These are phyloP conservation scores for Dipodomys spectabilis DNA, from an alignment of 2,113 vertebrate species.

Conservation along the genomic window DNA sequence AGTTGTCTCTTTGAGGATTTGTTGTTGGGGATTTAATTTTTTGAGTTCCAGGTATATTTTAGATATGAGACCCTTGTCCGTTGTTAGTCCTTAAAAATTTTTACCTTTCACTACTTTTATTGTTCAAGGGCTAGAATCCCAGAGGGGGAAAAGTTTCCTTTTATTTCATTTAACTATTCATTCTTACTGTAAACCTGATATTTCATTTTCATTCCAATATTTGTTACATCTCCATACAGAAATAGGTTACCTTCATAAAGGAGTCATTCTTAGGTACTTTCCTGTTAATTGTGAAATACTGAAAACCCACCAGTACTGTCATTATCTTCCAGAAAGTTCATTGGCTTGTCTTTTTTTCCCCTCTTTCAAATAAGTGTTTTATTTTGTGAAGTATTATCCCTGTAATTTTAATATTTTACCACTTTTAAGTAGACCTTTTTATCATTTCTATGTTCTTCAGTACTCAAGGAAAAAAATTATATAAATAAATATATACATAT, in stretches of 20 bases:
- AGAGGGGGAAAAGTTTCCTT: background rate
- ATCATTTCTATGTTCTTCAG: background rate
- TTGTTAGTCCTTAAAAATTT: background rate
- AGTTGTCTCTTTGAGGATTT: too few relatives aligned
- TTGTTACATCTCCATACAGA: background rate
- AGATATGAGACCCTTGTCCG: too few relatives aligned
- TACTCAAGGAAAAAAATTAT: background rate
- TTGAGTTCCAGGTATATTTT: too few relatives aligned
- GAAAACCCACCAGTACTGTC: background rate
- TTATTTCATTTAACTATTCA: background rate
- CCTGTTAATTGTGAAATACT: conserved; percentile 13
- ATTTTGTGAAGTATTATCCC: background rate
- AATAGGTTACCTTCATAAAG: background rate
- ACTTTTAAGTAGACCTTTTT: background rate
- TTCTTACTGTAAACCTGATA: background rate
- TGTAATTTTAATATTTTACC: background rate
- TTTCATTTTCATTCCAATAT: conserved; percentile 14
- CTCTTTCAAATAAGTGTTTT: background rate
- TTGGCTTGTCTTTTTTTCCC: background rate
- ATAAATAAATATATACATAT: too few relatives aligned
- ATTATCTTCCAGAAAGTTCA: background rate
- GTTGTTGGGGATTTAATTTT: too few relatives aligned
- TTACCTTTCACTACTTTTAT: background rate
- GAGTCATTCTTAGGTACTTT: background rate
- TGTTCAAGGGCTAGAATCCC: background rate